Percentiles rank a stretch among this genome's conserved stretches.
Conservation (phyloP, 2,888 invertebrate genomes). For the Amiota communis region DNA sequence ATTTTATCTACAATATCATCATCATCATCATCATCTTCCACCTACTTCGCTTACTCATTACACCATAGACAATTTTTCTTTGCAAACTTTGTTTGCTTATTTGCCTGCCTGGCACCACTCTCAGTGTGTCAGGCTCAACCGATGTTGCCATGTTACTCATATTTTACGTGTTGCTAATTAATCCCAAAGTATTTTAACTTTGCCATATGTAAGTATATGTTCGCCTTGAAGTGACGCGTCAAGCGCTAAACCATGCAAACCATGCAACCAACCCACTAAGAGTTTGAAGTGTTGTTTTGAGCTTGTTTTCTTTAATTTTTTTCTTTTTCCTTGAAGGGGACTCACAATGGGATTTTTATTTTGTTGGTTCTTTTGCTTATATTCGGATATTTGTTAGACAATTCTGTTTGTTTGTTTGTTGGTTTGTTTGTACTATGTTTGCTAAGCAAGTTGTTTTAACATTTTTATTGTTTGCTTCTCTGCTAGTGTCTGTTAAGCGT, state of each 20-base stretch:
- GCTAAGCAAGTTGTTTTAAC: not conserved
- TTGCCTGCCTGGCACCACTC: not conserved
- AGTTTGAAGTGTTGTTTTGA: too few species aligned
- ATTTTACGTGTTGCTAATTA: constrained; percentile 21
- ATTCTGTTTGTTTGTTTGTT: not conserved
- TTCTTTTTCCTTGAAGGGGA: too few species aligned
- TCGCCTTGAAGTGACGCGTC: not conserved
- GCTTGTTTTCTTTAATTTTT: too few species aligned
- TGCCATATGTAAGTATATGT: not conserved
- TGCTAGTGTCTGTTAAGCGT: too few species aligned
- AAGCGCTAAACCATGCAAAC: not conserved
- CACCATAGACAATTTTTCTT: not conserved
- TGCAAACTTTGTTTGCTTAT: not conserved
- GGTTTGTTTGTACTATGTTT: not conserved
- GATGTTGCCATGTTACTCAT: not conserved
- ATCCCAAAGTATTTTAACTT: constrained; percentile 14
- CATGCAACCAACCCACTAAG: not conserved
- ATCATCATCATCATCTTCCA: not conserved
- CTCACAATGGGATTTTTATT: too few species aligned
- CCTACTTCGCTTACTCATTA: not conserved
- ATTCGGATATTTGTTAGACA: too few species aligned
- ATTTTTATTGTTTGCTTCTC: too few species aligned
- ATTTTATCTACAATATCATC: not conserved
- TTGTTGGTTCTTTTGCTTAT: too few species aligned
- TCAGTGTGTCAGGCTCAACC: not conserved